Evolutionary conservation across 2,797 vertebrate species (phyloP).

Genomic region (Schizothorax lantsangensis): DNA sequence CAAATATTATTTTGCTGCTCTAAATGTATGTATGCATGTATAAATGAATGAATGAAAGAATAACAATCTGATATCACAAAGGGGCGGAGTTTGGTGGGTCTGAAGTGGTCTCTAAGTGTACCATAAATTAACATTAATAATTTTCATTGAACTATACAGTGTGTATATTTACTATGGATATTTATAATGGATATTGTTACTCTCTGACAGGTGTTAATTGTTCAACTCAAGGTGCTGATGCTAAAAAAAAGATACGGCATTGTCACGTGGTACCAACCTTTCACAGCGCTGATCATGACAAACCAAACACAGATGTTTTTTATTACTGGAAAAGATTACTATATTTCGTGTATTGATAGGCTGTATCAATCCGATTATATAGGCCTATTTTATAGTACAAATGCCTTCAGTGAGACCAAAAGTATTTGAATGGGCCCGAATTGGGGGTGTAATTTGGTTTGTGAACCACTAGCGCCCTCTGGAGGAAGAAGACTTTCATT

Average conservation of each 20-base stretch:
- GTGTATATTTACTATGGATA: not conserved
- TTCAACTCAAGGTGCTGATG: not conserved
- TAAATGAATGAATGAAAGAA: not conserved
- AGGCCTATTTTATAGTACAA: not conserved
- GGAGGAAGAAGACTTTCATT: not conserved
- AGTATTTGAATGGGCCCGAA: not conserved
- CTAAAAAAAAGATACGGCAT: not conserved
- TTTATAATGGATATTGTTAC: too few species aligned
- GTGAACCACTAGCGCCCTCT: constrained; percentile 21
- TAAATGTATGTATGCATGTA: not conserved
- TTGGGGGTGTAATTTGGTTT: not conserved
- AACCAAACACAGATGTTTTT: not conserved
- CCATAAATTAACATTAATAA: not conserved
- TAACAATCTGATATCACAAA: not conserved
- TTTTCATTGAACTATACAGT: not conserved
- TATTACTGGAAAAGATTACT: not conserved
- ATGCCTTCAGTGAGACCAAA: not conserved
- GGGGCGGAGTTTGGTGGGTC: not conserved
- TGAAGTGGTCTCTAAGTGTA: not conserved
- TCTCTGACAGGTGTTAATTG: not conserved
- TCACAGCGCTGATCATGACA: not conserved
- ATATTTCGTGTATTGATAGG: not conserved
- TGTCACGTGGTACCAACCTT: constrained; percentile 6
- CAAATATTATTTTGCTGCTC: not conserved
- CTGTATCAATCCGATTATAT: not conserved